Base-by-base conservation (phyloP, 1,140 invertebrate species). In the Asobara japonica region DNA sequence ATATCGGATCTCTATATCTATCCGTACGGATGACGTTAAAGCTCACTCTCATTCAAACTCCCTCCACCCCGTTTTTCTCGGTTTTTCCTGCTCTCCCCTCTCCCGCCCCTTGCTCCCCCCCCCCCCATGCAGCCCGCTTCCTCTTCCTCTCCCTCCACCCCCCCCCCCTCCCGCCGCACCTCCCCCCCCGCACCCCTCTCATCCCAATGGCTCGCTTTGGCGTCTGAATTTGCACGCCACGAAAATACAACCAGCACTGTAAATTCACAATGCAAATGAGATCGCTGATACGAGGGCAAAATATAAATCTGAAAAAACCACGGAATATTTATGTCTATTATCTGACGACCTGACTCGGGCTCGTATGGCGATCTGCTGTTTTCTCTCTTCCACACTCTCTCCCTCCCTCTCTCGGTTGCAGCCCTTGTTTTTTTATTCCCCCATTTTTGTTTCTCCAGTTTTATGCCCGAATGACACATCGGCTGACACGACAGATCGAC, bases 181-280 rank as follows among this genome's bases (percentile, higher is more conserved):
- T 56, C 51, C 13, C 51, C 25, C 22, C 51, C 25, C 51, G 10
- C 51, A 27, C 51, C n/a, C n/a, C n/a, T 11, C 51, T 3, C 51
- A 56, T 56, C 20, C 20, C 67, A 11, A 51, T 60, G 67, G 27
- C 20, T 30, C 38, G 60, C 51, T 51, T 48, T 41, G 69, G 51
- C 51, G 18, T 56, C 51, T 56, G 51, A 51, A 27, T 71, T 72
- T 73, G 74, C 72, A 62, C 33, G 76, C 65, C 22, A 16, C 22
- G 65, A n/a, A 56, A 36, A 74, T 71, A 65, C 78, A 77, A 78
- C 73, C 80, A 73, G 48, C 73, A 69, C 78, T 70, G 76, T 86
- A 85, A 85, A 87, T 85, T 85, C 80, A 72, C 76, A 68, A 86
- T 86, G 84, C 84, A 87, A 87, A 86, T 86, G 83, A 85, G 84